Conservation (phyloP, 1,140 invertebrate genomes). For the Drosophila cardini region DNA sequence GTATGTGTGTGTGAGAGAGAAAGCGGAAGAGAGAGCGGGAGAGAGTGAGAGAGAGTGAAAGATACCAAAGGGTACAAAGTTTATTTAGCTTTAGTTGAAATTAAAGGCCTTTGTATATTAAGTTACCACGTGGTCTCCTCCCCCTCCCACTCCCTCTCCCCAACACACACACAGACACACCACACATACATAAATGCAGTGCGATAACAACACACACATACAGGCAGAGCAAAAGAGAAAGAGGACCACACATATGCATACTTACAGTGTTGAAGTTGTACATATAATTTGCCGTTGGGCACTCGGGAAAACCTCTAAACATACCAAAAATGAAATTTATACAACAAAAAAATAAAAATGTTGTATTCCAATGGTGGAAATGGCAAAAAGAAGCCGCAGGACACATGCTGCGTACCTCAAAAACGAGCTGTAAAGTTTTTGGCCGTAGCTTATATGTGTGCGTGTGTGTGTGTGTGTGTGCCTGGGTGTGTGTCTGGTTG, state of each 20-base stretch:
- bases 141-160: slow-evolving; percentile 9
- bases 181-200: slow-evolving; percentile 71
- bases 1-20: slow-evolving; percentile 37
- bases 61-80: slow-evolving; percentile 82
- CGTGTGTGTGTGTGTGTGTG: slow-evolving; percentile 14
- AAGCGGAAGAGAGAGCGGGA: not conserved
- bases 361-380: slow-evolving; percentile 51
- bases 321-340: slow-evolving; percentile 83
- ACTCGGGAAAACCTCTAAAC: slow-evolving; percentile 72
- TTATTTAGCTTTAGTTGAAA: slow-evolving; percentile 82
- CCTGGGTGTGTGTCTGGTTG: slow-evolving; percentile 48
- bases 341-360: slow-evolving; percentile 64
- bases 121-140: slow-evolving; percentile 64
- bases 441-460: not conserved
- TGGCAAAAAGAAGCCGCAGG: slow-evolving; percentile 66
- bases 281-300: slow-evolving; percentile 76
- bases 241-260: slow-evolving; percentile 39
- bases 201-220: slow-evolving; percentile 52
- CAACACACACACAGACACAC: slow-evolving; percentile 27
- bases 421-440: slow-evolving; percentile 79
- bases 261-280: slow-evolving; percentile 80
- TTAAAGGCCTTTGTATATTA: slow-evolving; percentile 83
- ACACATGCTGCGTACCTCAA: slow-evolving; percentile 72
- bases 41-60: slow-evolving; percentile 28
- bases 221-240: not conserved